phyloP scores from a whole-genome alignment of 2,888 invertebrate genomes.

The Eubasilissa splendida region DNA sequence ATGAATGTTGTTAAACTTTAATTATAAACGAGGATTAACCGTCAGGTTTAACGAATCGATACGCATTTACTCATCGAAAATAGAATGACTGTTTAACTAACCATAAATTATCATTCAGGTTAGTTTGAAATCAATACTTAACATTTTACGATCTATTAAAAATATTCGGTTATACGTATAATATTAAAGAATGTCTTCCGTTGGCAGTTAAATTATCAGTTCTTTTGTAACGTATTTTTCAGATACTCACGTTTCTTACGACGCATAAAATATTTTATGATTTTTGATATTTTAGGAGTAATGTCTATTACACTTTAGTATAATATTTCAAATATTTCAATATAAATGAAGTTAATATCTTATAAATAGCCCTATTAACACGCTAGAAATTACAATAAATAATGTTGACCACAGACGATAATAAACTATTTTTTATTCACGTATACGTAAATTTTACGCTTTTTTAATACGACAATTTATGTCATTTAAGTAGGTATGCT shows the following conservation, averaged over 20 bases:
- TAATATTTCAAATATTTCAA: background rate
- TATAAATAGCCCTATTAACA: background rate
- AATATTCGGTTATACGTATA: conserved; percentile 15
- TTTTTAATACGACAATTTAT: too few species aligned
- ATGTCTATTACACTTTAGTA: background rate
- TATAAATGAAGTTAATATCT: background rate
- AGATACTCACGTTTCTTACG: too few species aligned
- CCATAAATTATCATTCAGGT: conserved; percentile 9
- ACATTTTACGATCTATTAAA: conserved; percentile 22
- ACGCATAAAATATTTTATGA: background rate
- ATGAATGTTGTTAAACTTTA: too few species aligned
- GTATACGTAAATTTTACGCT: too few species aligned
- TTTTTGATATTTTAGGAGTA: background rate
- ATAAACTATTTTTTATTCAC: too few species aligned
- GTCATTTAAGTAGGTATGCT: too few species aligned
- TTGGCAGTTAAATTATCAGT: background rate
- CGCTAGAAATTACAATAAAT: conserved; percentile 7
- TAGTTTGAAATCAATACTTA: background rate
- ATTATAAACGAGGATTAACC: too few species aligned
- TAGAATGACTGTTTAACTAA: background rate
- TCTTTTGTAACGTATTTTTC: too few species aligned
- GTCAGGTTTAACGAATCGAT: background rate
- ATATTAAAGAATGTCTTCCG: conserved; percentile 1
- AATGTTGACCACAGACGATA: background rate
- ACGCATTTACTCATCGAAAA: background rate